Conservation (phyloP, 1,140 invertebrate genomes). For the Dryas iulia region DNA sequence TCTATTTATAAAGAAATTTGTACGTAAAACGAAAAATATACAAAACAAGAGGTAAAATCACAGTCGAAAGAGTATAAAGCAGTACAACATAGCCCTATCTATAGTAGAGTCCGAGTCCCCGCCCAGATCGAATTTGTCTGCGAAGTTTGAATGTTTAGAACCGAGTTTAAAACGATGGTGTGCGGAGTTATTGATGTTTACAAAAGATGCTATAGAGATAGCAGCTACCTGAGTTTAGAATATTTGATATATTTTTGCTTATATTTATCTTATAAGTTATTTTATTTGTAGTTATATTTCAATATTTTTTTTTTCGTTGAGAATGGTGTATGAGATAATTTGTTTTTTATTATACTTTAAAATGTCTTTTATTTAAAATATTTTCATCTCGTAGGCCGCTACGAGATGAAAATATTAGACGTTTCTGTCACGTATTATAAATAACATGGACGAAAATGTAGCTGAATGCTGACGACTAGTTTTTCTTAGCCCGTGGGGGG, state of each 20-base stretch:
- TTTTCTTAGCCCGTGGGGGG: too few relatives aligned
- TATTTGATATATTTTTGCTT: neutral
- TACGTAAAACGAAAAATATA: neutral
- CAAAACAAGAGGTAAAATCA: neutral
- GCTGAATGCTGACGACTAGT: too few relatives aligned
- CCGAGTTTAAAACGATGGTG: constrained; percentile 55
- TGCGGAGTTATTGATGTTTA: constrained; percentile 49
- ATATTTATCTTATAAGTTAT: too few relatives aligned
- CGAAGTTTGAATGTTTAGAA: constrained; percentile 75
- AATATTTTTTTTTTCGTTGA: neutral
- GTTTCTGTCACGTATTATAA: too few relatives aligned
- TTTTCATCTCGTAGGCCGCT: too few relatives aligned
- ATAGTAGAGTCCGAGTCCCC: constrained; percentile 52
- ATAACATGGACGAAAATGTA: too few relatives aligned
- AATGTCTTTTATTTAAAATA: too few relatives aligned
- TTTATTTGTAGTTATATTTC: neutral
- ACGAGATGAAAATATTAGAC: too few relatives aligned
- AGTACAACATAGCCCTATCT: constrained; percentile 24
- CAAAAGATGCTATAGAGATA: constrained; percentile 13
- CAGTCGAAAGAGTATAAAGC: neutral
- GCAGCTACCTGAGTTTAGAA: neutral
- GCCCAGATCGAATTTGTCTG: constrained; percentile 73
- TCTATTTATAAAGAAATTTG: neutral
- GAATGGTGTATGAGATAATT: too few relatives aligned
- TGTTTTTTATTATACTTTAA: too few relatives aligned